Conservation (phyloP, 2,888 invertebrate species). For the Ernsta delagoae region DNA sequence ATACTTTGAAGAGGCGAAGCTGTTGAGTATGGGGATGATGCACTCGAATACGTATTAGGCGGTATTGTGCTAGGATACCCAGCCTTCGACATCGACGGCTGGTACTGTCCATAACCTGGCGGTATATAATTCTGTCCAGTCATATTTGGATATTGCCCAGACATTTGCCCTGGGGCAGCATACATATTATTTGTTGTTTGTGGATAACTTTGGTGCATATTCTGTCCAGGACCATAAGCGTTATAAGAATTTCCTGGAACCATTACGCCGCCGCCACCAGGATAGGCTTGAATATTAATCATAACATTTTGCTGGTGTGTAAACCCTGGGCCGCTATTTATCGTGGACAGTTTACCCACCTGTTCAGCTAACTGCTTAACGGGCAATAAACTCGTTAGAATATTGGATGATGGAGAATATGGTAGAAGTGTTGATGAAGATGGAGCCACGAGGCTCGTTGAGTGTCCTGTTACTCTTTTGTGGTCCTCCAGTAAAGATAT, state of each 20-base stretch:
- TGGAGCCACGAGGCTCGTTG: slow-evolving; percentile 67
- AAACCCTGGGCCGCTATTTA: slow-evolving; percentile 63
- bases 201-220: slow-evolving; percentile 69
- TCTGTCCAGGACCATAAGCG: slow-evolving; percentile 64
- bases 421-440: slow-evolving; percentile 66
- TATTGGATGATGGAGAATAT: slow-evolving; percentile 64
- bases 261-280: slow-evolving; percentile 79
- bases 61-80: slow-evolving; percentile 61
- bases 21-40: slow-evolving; percentile 62
- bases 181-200: slow-evolving; percentile 70
- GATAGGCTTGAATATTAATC: slow-evolving; percentile 87
- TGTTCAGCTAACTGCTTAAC: slow-evolving; percentile 79
- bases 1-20: slow-evolving; percentile 74
- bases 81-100: slow-evolving; percentile 62
- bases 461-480: slow-evolving; percentile 82
- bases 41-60: slow-evolving; percentile 58
- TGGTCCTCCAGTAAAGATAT: slow-evolving; percentile 82
- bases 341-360: slow-evolving; percentile 73
- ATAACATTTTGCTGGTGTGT: slow-evolving; percentile 87
- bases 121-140: slow-evolving; percentile 61
- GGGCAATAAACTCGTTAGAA: slow-evolving; percentile 72
- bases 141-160: slow-evolving; percentile 59
- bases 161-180: slow-evolving; percentile 52
- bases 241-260: slow-evolving; percentile 77
- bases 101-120: slow-evolving; percentile 63